Conservation (phyloP, 2,113 vertebrate genomes). For the Laticauda colubrina region DNA sequence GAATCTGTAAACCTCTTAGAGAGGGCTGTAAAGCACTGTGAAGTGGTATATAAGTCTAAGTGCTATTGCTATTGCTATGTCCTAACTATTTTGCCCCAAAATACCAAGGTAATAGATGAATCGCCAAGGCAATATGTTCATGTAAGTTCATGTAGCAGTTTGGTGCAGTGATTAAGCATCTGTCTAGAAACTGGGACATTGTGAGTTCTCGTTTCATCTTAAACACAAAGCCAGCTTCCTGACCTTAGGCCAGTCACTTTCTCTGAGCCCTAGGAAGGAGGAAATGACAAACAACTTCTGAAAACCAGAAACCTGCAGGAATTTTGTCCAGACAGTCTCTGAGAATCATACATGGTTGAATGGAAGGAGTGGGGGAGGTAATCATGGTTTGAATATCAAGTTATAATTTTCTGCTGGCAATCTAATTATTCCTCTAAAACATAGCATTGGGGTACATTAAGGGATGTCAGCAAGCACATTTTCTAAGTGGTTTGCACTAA, state of each 20-base stretch:
- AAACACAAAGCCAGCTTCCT: not conserved
- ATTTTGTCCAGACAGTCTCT: not conserved
- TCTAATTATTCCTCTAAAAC: slow-evolving; percentile 63
- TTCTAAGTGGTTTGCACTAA: slow-evolving; percentile 66
- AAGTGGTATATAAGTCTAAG: no score
- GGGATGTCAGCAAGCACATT: slow-evolving; percentile 64
- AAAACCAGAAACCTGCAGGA: not conserved
- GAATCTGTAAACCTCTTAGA: no score
- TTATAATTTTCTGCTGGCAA: slow-evolving; percentile 63
- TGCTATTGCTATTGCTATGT: no score
- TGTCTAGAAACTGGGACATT: not conserved
- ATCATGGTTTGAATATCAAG: slow-evolving; percentile 46
- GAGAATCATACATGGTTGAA: not conserved
- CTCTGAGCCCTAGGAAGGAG: not conserved
- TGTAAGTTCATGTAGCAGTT: slow-evolving; percentile 48
- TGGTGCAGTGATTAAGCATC: not conserved
- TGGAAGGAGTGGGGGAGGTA: not conserved
- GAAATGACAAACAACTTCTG: not conserved
- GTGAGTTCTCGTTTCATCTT: not conserved
- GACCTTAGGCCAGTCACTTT: not conserved
- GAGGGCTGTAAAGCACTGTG: no score
- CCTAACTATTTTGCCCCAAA: slow-evolving; percentile 66
- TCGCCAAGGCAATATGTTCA: slow-evolving; percentile 65
- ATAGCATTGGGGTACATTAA: slow-evolving; percentile 66
- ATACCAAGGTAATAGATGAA: slow-evolving; percentile 75